These are phyloP conservation scores for Asarcornis scutulata DNA, from an alignment of 2,113 vertebrate species.

Conservation along the genomic window DNA sequence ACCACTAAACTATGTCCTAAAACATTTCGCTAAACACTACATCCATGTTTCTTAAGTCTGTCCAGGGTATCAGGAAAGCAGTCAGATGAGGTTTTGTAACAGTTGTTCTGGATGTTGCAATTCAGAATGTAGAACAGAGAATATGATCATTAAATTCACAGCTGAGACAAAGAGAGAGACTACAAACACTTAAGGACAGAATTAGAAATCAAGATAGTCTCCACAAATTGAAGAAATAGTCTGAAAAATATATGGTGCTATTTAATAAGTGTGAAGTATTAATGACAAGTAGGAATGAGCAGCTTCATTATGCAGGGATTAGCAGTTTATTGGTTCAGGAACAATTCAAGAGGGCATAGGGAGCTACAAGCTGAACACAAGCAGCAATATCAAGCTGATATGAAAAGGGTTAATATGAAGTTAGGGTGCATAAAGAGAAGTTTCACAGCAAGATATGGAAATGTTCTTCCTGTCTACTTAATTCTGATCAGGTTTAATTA, in stretches of 20 bases:
- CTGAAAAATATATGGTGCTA: background rate
- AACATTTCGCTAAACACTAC: background rate
- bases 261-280: background rate
- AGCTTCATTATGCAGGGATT: background rate
- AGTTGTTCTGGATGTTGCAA: background rate
- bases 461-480: background rate
- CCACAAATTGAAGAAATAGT: background rate
- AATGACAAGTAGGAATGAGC: background rate
- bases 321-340: background rate
- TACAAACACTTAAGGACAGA: background rate
- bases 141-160: background rate
- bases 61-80: background rate
- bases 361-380: background rate
- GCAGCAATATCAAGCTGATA: background rate
- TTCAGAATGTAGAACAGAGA: background rate
- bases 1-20: background rate
- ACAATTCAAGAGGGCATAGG: background rate
- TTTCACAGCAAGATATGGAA: background rate
- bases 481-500: background rate
- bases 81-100: background rate
- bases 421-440: background rate
- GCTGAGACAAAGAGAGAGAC: background rate
- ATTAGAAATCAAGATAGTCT: background rate
- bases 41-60: background rate
- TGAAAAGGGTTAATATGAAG: background rate